Evolutionary conservation across 2,797 vertebrate species (phyloP).

Genomic region (Neomorphus geoffroyi): DNA sequence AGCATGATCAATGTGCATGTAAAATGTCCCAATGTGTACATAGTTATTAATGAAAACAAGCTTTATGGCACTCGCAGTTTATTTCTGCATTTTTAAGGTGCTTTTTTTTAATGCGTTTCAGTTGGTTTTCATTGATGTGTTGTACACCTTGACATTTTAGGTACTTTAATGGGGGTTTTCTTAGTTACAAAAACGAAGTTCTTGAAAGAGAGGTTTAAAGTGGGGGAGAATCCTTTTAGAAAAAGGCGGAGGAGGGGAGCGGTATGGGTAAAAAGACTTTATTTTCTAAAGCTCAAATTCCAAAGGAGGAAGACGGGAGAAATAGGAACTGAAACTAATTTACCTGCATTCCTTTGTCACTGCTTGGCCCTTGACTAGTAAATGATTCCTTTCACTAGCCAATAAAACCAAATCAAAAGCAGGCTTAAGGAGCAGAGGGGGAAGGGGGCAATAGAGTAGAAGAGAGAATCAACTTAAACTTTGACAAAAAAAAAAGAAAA

Average conservation of each 20-base stretch:
- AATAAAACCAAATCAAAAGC: constrained; percentile 77
- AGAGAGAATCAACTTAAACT: constrained; percentile 34
- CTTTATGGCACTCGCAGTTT: constrained; percentile 33
- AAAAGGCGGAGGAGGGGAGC: neutral
- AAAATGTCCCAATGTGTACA: constrained; percentile 32
- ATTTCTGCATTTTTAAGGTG: constrained; percentile 53
- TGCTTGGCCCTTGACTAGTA: constrained; percentile 70
- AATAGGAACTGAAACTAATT: constrained; percentile 76
- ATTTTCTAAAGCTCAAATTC: constrained; percentile 75
- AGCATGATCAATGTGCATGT: constrained; percentile 40
- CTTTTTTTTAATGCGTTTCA: neutral
- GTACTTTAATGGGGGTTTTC: constrained; percentile 56
- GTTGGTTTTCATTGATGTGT: constrained; percentile 52
- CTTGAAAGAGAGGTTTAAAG: constrained; percentile 42
- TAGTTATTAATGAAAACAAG: constrained; percentile 69
- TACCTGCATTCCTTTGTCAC: constrained; percentile 78
- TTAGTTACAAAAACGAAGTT: constrained; percentile 53
- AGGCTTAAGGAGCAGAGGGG: constrained; percentile 60
- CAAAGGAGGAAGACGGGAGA: constrained; percentile 65
- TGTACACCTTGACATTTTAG: constrained; percentile 44
- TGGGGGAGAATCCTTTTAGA: constrained; percentile 55
- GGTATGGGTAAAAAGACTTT: constrained; percentile 48
- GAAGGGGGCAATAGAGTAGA: constrained; percentile 6
- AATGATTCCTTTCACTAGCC: constrained; percentile 78
- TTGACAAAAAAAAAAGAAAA: neutral